Conservation (phyloP, 2,113 vertebrate genomes). For the Mus spicilegus region DNA sequence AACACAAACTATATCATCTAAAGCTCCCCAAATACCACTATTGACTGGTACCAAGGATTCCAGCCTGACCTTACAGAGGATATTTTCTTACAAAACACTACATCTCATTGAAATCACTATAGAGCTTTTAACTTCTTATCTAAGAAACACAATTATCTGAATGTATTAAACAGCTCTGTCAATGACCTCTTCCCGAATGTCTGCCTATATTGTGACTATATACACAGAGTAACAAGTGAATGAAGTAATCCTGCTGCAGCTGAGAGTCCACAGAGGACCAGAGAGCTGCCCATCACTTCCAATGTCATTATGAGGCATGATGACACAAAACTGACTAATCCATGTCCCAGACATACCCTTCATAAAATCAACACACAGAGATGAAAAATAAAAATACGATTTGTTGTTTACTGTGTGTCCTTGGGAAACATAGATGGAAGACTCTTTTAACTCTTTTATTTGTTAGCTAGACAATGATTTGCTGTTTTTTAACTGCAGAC, state of each 20-base stretch:
- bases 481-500: neutral
- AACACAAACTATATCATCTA: neutral
- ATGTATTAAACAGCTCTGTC: neutral
- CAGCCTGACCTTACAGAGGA: neutral
- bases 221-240: neutral
- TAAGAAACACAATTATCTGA: neutral
- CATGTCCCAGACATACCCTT: neutral
- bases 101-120: neutral
- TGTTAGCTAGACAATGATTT: neutral
- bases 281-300: neutral
- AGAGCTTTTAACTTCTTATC: neutral
- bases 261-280: neutral
- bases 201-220: neutral
- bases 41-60: neutral
- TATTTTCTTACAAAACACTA: neutral
- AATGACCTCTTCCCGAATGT: neutral
- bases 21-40: neutral
- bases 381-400: neutral
- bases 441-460: neutral
- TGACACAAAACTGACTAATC: neutral
- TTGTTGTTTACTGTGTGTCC: neutral
- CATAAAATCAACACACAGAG: neutral
- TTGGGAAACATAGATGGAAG: slow-evolving; percentile 9
- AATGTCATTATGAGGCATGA: neutral
- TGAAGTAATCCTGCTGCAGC: neutral